Base-by-base conservation (phyloP, 2,113 vertebrate species). In the Accipiter virgatus region DNA sequence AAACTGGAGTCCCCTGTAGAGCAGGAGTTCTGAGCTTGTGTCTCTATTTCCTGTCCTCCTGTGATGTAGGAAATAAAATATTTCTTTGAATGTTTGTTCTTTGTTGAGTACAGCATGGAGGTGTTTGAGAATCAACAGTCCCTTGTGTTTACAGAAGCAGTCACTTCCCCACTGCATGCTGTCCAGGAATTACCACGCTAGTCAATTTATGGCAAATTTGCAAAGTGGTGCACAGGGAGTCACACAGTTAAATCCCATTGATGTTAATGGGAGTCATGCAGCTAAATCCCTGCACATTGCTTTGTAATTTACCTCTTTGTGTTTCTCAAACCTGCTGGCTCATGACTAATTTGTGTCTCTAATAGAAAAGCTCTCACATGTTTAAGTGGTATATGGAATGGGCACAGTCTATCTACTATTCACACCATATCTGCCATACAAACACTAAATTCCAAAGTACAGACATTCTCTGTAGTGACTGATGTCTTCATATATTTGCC, bases 271-370 rank as follows among this genome's bases (percentile, higher is more conserved):
- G 93, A 97, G 66, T 95, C 91, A 56, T 88, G 91, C 90, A 95
- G 96, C 95, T 97, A 96, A 97, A 96, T 96, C 96, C 89, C 59
- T 88, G 84, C 78, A 88, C 81, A n/a, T 95, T 86, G 88, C 90
- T 95, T 97, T 97, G 92, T 95, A 92, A 96, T 97, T 97, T 97
- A 96, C 86, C 87, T 91, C 95, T 97, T 93, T 91, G 84, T 97
- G 87, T 95, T 97, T 94, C 89, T 93, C 91, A 93, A 86, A 96
- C 81, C 94, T 97, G 74, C 89, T 96, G 91, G 86, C 66, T 95
- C 67, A 80, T 95, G 93, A 94, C 84, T 97, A 96, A 97, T 97
- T 96, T 94, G 66, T 94, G 50, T 95, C 91, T 97, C 84, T 85
- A 85, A 67, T 38, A 96, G 81, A 77, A 94, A 95, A 87, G 5